Percentiles rank a stretch among this genome's conserved stretches.
Evolutionary conservation across 2,113 vertebrate genomes (phyloP).

Genomic region (Acanthochromis polyacanthus): DNA sequence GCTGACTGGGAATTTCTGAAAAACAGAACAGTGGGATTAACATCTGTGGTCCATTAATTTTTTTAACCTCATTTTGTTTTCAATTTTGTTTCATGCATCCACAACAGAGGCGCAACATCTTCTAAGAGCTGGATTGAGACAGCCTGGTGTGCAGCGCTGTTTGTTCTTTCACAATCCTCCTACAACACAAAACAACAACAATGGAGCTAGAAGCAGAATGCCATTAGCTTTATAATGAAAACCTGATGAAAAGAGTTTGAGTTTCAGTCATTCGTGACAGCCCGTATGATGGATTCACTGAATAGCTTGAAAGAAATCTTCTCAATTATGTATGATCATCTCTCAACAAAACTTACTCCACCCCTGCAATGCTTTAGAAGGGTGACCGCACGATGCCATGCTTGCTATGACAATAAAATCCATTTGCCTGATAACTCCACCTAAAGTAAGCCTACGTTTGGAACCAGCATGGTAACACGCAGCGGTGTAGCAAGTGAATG

Average conservation of each 20-base stretch:
- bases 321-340: neutral
- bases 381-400: neutral
- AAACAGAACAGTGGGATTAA: constrained; percentile 38
- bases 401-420: neutral
- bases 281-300: neutral
- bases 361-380: neutral
- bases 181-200: constrained; percentile 33
- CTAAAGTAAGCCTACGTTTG: neutral
- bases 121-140: constrained; percentile 10
- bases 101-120: constrained; percentile 6
- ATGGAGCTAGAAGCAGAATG: constrained; percentile 5
- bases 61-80: constrained; percentile 42
- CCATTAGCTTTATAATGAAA: constrained; percentile 25
- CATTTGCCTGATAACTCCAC: neutral
- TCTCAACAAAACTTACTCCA: neutral
- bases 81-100: constrained; percentile 25
- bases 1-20: constrained; percentile 33
- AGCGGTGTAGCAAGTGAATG: neutral
- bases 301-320: constrained; percentile 13
- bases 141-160: neutral
- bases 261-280: constrained; percentile 23
- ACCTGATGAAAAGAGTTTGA: constrained; percentile 20
- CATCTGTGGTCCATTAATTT: constrained; percentile 30
- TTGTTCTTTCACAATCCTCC: constrained; percentile 23
- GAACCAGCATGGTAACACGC: neutral